Base-by-base conservation (phyloP, 2,797 vertebrate genomes). In the Pangasius djambal region DNA sequence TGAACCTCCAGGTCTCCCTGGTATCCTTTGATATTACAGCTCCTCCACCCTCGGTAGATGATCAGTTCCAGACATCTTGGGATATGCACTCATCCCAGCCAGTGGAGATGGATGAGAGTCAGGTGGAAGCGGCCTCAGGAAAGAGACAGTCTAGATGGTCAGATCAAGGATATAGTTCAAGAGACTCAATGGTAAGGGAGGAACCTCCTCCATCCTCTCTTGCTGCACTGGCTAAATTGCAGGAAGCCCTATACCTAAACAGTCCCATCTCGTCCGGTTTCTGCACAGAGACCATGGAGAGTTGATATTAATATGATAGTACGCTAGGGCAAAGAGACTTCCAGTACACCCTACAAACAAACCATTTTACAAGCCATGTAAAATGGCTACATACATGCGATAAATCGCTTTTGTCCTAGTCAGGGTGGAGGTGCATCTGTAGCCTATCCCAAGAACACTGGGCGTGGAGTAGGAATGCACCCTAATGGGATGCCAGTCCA, bases 161-260 rank as follows among this genome's bases (percentile, higher is more conserved):
- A 0, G 98, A 99, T 93, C 98, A 97, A 89, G 98, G 98, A 83
- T 99, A 99, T 87, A 96, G 96, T 93, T 99, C 98, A 61, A 96
- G 95, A 67, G 94, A 94, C 7, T 59, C 34, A 18, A 92, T 93
- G 0, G 91, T 94, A 0, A 93, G 72, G 83, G 90, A 90, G 25
- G 92, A 86, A 9, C 70, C 70, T 50, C 67, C 82, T 92, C 6
- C 95, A 96, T 84, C 94, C 95, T 12, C 89, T 7, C 88, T 97
- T 90, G 91, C 72, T 89, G 95, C 93, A 31, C 93, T 98, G 85
- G 95, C 93, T 31, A 95, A 92, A 89, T 94, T 98, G 83, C 97
- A 98, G 90, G 94, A 94, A 78, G 94, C 93, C 85, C 94, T 95
- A 28, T 94, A 93, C 61, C 78, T 92, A 13, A 88, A 91, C 37